A percentile compares a stretch with the other conserved stretches of the same genome.
phyloP scores from a whole-genome alignment of 2,888 invertebrate species.

The Schizotus pectinicornis region DNA sequence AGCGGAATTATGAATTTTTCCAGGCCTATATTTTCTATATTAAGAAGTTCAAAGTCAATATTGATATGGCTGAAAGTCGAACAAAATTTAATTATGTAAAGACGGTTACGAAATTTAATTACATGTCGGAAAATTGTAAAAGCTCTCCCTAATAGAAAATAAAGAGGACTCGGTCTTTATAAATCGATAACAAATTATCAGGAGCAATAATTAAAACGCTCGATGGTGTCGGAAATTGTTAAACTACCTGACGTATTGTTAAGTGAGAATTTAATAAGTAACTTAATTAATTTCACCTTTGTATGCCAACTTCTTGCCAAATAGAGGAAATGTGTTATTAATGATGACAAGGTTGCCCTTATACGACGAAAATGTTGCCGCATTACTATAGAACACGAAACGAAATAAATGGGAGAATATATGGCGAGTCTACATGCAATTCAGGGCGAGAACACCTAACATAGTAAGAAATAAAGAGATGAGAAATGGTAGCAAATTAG shows the following conservation, averaged over 20 bases:
- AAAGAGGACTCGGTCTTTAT: slow-evolving; percentile 8
- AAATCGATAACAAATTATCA: slow-evolving; percentile 38
- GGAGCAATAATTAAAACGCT: slow-evolving; percentile 32
- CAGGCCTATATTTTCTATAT: slow-evolving; percentile 27
- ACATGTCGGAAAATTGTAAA: slow-evolving; percentile 38
- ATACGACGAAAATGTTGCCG: no score
- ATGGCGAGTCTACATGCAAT: no score
- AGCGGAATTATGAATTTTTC: slow-evolving; percentile 16
- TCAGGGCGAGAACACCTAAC: no score
- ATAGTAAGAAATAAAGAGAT: no score
- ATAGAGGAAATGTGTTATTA: no score
- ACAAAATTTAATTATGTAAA: slow-evolving; percentile 42
- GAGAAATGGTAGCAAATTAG: no score
- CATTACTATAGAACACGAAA: no score
- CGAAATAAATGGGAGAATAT: no score
- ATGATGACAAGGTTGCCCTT: no score
- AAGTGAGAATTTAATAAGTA: not conserved
- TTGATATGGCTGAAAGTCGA: slow-evolving; percentile 39
- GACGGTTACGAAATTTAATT: slow-evolving; percentile 44
- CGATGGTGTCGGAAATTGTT: slow-evolving; percentile 9
- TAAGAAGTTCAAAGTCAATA: slow-evolving; percentile 41
- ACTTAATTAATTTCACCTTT: no score
- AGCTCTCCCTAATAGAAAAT: slow-evolving; percentile 32
- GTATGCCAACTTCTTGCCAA: no score
- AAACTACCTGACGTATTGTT: not conserved